Percentiles rank a stretch among this genome's conserved stretches.
These are phyloP conservation scores for Teleogryllus occipitalis DNA, from an alignment of 1,140 invertebrate species.

Conservation along the genomic window DNA sequence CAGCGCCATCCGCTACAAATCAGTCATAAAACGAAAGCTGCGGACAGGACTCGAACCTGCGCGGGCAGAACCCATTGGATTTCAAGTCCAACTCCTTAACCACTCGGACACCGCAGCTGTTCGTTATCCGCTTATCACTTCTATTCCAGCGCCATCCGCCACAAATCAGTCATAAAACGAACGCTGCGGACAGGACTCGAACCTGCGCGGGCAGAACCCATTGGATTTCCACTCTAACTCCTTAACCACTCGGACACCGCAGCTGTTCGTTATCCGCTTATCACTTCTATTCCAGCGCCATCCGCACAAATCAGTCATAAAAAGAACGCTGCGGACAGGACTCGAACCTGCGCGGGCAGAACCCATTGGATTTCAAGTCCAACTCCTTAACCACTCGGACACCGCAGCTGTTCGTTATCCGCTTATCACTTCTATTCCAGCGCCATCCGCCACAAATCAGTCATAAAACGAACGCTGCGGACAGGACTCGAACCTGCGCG, in stretches of 20 bases:
- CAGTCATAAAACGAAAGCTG: no score
- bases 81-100: constrained; percentile 75
- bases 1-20: no score
- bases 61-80: constrained; percentile 73
- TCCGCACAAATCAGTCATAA: no score
- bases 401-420: no score
- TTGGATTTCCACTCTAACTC: constrained; percentile 75
- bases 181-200: constrained; percentile 75
- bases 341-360: constrained; percentile 75
- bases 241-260: constrained; percentile 64
- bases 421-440: no score
- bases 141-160: no score
- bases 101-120: constrained; percentile 57
- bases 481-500: constrained; percentile 77
- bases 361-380: constrained; percentile 75
- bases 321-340: constrained; percentile 72
- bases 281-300: no score
- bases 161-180: no score
- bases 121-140: no score
- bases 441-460: no score
- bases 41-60: constrained; percentile 76
- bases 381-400: constrained; percentile 67
- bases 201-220: constrained; percentile 73
- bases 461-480: no score
- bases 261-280: no score